Conservation (phyloP, 1,140 invertebrate genomes). For the Leguminivora glycinivorella region DNA sequence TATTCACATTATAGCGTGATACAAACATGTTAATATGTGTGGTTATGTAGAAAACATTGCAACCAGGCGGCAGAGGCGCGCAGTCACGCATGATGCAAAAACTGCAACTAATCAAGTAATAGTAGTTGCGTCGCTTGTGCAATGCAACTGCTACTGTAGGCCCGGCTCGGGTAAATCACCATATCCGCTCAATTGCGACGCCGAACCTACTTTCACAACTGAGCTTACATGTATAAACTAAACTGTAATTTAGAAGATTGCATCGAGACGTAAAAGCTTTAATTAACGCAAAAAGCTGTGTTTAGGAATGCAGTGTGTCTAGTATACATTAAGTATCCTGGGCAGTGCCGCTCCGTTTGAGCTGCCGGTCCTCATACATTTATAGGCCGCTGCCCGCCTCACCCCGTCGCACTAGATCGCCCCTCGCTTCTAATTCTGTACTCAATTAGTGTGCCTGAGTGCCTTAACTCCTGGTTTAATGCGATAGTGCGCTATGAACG, state of each 20-base stretch:
- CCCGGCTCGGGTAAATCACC: slow-evolving; percentile 47
- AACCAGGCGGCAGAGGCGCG: slow-evolving; percentile 22
- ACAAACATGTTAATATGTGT: slow-evolving; percentile 35
- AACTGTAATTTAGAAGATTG: slow-evolving; percentile 1
- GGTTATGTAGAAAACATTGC: slow-evolving; percentile 25
- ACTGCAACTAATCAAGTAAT: slow-evolving; percentile 45
- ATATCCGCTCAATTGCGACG: slow-evolving; percentile 41
- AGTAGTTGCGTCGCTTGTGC: slow-evolving; percentile 46
- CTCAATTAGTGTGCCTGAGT: slow-evolving; percentile 36
- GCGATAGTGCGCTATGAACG: slow-evolving; percentile 8
- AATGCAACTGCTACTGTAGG: slow-evolving; percentile 37
- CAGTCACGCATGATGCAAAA: slow-evolving; percentile 46
- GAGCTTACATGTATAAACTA: slow-evolving; percentile 27
- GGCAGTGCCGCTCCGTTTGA: slow-evolving; percentile 18
- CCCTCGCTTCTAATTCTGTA: slow-evolving; percentile 35
- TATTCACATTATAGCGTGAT: slow-evolving; percentile 38
- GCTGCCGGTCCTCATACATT: slow-evolving; percentile 26
- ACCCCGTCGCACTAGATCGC: slow-evolving; percentile 30
- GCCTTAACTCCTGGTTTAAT: slow-evolving; percentile 11
- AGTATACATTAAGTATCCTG: slow-evolving; percentile 19
- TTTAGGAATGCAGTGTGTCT: slow-evolving; percentile 4
- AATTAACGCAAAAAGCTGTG: slow-evolving; percentile 6
- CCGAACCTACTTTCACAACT: slow-evolving; percentile 47
- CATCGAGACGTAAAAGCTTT: slow-evolving; percentile 1
- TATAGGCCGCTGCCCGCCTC: slow-evolving; percentile 25